phyloP scores from a whole-genome alignment of 2,113 vertebrate species.

The Chloroceryle aenea region DNA sequence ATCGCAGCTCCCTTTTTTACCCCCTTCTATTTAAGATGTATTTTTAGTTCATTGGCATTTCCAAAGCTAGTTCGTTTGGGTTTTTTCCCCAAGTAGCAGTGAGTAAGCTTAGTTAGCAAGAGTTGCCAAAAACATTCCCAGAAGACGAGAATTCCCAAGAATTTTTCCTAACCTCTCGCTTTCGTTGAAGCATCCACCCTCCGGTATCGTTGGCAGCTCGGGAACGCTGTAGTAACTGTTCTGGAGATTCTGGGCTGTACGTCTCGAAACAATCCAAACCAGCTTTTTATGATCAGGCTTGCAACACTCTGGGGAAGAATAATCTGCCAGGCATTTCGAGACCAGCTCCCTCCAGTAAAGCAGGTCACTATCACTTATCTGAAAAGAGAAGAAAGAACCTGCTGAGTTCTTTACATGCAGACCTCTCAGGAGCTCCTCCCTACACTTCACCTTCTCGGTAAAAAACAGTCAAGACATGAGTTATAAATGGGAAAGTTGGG shows the following conservation, averaged over 20 bases:
- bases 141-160: neutral
- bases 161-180: constrained; percentile 83
- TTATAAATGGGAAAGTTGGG: neutral
- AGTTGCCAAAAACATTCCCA: neutral
- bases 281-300: constrained; percentile 93
- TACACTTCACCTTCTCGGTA: neutral
- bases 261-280: constrained; percentile 94
- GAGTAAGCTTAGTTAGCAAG: neutral
- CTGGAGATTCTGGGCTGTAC: constrained; percentile 93
- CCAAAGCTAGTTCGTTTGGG: neutral
- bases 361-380: constrained; percentile 90
- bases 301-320: constrained; percentile 94
- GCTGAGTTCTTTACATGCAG: neutral
- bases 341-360: constrained; percentile 90
- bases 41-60: neutral
- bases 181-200: constrained; percentile 84
- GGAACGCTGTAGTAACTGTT: constrained; percentile 90
- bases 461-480: neutral
- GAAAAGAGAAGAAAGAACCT: neutral
- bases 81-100: neutral
- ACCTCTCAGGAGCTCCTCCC: neutral
- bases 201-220: constrained; percentile 93
- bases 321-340: constrained; percentile 90
- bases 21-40: neutral
- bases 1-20: neutral